These are phyloP conservation scores for Labrus mixtus DNA, from an alignment of 2,113 vertebrate genomes.

Conservation along the genomic window DNA sequence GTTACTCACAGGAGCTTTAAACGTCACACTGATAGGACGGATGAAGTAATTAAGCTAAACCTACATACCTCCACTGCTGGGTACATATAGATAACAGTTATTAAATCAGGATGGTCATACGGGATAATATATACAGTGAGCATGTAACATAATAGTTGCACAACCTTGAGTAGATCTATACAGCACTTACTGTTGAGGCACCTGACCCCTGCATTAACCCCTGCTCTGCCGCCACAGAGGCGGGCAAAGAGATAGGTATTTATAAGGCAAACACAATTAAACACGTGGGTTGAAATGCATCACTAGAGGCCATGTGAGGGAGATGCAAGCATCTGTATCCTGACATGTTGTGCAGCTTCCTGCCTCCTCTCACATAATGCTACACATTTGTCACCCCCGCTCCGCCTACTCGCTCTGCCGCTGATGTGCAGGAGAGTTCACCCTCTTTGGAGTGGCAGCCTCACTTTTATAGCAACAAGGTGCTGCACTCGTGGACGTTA, in stretches of 20 bases:
- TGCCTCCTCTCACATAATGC: slow-evolving; percentile 71
- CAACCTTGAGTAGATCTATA: slow-evolving; percentile 43
- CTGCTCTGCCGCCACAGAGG: slow-evolving; percentile 50
- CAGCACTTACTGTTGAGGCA: slow-evolving; percentile 48
- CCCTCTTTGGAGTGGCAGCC: slow-evolving; percentile 60
- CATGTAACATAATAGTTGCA: slow-evolving; percentile 55
- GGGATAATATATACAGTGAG: slow-evolving; percentile 15
- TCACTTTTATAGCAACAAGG: slow-evolving; percentile 65
- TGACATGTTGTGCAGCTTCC: slow-evolving; percentile 67
- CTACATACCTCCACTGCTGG: neutral
- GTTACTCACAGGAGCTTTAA: neutral
- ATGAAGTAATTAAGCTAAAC: neutral
- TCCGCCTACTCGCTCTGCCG: slow-evolving; percentile 60
- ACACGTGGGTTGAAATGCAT: slow-evolving; percentile 74
- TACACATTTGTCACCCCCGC: slow-evolving; percentile 69
- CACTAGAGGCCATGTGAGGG: slow-evolving; percentile 55
- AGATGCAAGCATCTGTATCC: slow-evolving; percentile 68
- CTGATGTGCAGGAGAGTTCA: slow-evolving; percentile 50
- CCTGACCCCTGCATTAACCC: slow-evolving; percentile 75
- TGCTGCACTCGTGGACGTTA: slow-evolving; percentile 29
- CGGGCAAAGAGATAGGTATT: slow-evolving; percentile 44
- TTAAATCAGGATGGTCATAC: slow-evolving; percentile 9
- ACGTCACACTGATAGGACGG: neutral
- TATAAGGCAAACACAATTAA: slow-evolving; percentile 77
- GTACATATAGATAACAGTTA: neutral